Base-by-base conservation (phyloP, 2,113 vertebrate species). In the rat (Rattus norvegicus) region DNA sequence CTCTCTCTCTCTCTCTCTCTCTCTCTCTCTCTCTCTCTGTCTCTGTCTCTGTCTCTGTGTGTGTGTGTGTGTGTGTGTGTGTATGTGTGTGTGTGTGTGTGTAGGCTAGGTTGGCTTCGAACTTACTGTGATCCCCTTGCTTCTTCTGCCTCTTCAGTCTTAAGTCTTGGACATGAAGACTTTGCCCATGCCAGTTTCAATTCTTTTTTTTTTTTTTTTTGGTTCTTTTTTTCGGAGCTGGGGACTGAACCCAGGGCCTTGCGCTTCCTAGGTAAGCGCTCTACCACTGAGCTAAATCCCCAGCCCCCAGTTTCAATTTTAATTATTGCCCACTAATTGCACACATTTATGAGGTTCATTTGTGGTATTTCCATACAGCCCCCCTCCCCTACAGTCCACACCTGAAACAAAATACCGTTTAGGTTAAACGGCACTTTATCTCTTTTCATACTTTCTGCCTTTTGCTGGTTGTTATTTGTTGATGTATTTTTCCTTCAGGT, bases 391-490 rank as follows among this genome's bases (percentile, higher is more conserved):
- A 84, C 0, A 85, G 22, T 85, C 30, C 63, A 80, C 88, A 95
- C 17, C 63, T 72, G 72, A 94, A 94, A 26, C 80, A 81, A 88
- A 97, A 30, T 87, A 77, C 69, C 26, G 72, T 89, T 93, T 87
- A 88, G 56, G 20, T 90, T 56, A 28, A 30, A 36, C 79, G 69
- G 19, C 65, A 72, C 28, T 83, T 80, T 9, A 76, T 72, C 56
- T 94, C 69, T 73, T 91, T 3, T 17, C 67, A 43, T 88, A 86
- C 63, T 75, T 84, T 88, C 65, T 95, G 73, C 84, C 87, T 95
- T 93, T 96, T 94, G 17, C 43, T 92, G 56, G 54, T 75, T 90
- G 61, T 80, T 96, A 84, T 80, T 92, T 88, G 33, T 72, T 93
- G 79, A 67, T 61, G 11, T 77, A 49, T 93, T 94, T 96, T 85